Conservation (phyloP, 2,888 invertebrate species). For the Anthoptus insignis region DNA sequence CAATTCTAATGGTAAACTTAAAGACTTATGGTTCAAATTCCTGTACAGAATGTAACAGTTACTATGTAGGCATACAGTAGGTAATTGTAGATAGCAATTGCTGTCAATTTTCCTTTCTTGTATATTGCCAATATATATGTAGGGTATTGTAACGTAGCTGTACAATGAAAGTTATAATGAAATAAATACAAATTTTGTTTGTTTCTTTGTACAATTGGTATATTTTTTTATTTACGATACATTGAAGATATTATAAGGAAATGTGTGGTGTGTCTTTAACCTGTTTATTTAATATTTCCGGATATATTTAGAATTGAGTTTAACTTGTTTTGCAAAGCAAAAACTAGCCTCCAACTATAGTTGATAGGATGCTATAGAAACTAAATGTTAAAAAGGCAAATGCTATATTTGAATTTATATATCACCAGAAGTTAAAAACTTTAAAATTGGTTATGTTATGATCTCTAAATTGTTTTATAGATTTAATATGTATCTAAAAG, state of each 20-base stretch:
- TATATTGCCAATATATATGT: conserved; percentile 22
- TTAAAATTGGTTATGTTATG: not conserved
- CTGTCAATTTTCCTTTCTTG: conserved; percentile 29
- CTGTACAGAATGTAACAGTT: conserved; percentile 20
- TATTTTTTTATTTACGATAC: too few species aligned
- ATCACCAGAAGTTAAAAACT: not conserved
- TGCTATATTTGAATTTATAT: not conserved
- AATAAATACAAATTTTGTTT: not conserved
- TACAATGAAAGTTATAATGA: not conserved
- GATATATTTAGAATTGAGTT: too few species aligned
- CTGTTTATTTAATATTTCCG: too few species aligned
- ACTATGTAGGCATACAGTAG: not conserved
- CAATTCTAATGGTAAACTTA: conserved; percentile 33
- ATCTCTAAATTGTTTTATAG: not conserved
- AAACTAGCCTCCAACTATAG: too few species aligned
- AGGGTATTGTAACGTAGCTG: conserved; percentile 11
- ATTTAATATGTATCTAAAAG: too few species aligned
- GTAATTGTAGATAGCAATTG: conserved; percentile 26
- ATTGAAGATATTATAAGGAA: too few species aligned
- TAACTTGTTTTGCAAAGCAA: not conserved
- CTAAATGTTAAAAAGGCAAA: not conserved
- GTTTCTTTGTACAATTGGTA: not conserved
- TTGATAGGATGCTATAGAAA: too few species aligned
- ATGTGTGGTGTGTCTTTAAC: too few species aligned
- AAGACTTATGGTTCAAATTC: conserved; percentile 36